Conservation (phyloP, 2,797 vertebrate species). For the Rhyacichthys aspro region DNA sequence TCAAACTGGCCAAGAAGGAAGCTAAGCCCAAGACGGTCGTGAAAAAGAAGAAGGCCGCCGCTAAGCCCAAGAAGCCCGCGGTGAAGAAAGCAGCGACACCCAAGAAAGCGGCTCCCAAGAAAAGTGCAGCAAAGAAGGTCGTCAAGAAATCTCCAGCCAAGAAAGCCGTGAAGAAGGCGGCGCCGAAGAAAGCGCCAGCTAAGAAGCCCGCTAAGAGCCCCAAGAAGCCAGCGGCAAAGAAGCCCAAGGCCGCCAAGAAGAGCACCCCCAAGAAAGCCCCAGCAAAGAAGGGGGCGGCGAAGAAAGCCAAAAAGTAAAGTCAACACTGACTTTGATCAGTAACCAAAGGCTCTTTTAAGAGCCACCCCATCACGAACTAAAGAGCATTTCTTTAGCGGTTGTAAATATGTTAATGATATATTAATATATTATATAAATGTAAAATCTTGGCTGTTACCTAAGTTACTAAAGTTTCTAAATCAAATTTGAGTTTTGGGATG, state of each 20-base stretch:
- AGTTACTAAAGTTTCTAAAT: no score
- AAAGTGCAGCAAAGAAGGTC: not conserved
- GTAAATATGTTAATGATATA: no score
- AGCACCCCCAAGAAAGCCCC: not conserved
- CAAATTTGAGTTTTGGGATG: no score
- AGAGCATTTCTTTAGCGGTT: not conserved
- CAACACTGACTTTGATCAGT: not conserved
- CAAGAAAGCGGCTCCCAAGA: not conserved
- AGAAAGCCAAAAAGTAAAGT: slow-evolving; percentile 3
- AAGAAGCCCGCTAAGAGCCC: slow-evolving; percentile 1
- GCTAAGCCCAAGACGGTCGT: not conserved
- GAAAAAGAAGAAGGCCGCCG: not conserved
- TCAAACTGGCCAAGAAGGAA: not conserved
- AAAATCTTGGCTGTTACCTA: no score
- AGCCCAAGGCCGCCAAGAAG: not conserved
- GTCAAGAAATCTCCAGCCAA: slow-evolving; percentile 1
- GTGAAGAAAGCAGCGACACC: not conserved
- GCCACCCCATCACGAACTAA: not conserved
- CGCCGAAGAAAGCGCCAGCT: not conserved
- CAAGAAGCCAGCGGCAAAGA: not conserved
- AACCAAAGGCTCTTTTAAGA: slow-evolving; percentile 8
- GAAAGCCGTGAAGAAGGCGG: not conserved
- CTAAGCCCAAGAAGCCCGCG: not conserved
- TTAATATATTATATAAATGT: no score
- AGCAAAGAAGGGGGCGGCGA: not conserved